Evolutionary conservation across 2,888 invertebrate species (phyloP), one percentile per base, ranked within the genome.

Genomic region (Athripsodes cinereus): DNA sequence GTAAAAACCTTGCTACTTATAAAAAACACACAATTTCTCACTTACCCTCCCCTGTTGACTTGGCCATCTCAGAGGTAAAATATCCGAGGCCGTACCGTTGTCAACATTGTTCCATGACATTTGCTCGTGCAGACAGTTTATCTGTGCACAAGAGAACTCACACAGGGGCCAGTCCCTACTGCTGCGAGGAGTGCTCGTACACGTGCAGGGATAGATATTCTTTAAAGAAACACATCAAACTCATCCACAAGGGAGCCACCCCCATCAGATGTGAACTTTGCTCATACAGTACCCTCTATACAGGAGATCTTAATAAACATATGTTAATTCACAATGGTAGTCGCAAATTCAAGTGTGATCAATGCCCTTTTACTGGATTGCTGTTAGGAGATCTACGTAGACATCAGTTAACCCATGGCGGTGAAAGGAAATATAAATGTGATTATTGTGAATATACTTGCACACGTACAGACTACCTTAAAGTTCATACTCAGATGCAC

Each of bases 401-500:
- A 3, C 55, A 55, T 22, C 46, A 55, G 20, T 20, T 49, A 11
- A 48, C 55, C 5, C 55, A 55, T 21, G 31, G 31, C 1, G 22
- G 22, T 10, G 34, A 55, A 21, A 48, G 31, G 20, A 46, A 46
- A 1, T 34, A 48, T 34, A 48, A 48, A 16, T 55, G 55, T 22
- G 34, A 55, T 8, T 19, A 31, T 34, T 55, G 55, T 22, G 55
- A 20, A 5, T 55, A 48, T 22, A 21, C 48, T 22, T 55, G 55
- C 20, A 20, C 49, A 3, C 55, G 49, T 16, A 26, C 55, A 3
- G 55, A 55, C 22, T 55, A 55, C 44, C 49, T 55, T 1, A 55
- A 55, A 49, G 34, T 55, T 2, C 55, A 55, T n/a, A 49, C 46
- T 26, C 55, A 49, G 22, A 55, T 55, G 55, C 55, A 55, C 22